Base-by-base conservation (phyloP, 2,797 vertebrate genomes). In the Leontopithecus rosalia region DNA sequence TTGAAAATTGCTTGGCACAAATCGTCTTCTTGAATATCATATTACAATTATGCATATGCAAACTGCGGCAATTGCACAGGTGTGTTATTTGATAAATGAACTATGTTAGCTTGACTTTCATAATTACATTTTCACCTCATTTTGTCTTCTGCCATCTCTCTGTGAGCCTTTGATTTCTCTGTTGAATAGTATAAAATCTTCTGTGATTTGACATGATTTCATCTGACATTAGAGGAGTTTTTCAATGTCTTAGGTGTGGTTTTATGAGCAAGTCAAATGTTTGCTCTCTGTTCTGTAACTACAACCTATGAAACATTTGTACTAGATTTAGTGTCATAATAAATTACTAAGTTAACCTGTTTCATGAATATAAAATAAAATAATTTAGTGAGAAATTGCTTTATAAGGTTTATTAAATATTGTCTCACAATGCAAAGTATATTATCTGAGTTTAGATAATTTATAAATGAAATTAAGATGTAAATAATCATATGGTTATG, bases 171-270 rank as follows among this genome's bases (percentile, higher is more conserved):
- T 96, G 84, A 95, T 95, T 97, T 97, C 83, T 95, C 73, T 96
- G 19, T 39, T 90, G 90, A 92, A 94, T 81, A 95, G 17, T 48
- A 73, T n/a, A 95, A 91, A 96, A 73, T 73, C 91, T 93, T 96
- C 85, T 91, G 55, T 96, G 96, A 95, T 94, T 92, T 90, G 30
- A 95, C 96, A 86, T 94, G 80, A 87, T 89, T 86, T 95, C 61
- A 86, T 84, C 30, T 64, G 55, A 67, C 73, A 28, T 81, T 81
- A 87, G 15, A 96, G 14, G 41, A 67, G 15, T 61, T 85, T 94
- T 92, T 94, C 28, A 70, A 12, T 13, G 15, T 30, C n/a, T 88
- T 58, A 97, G 77, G 58, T 97, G 58, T 84, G 39, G 48, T 79
- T 91, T 96, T 91, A 75, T 70, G 48, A 92, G 39, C 81, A 91